Evolutionary conservation across 2,797 vertebrate genomes (phyloP).

Genomic region (Lutjanus campechanus): DNA sequence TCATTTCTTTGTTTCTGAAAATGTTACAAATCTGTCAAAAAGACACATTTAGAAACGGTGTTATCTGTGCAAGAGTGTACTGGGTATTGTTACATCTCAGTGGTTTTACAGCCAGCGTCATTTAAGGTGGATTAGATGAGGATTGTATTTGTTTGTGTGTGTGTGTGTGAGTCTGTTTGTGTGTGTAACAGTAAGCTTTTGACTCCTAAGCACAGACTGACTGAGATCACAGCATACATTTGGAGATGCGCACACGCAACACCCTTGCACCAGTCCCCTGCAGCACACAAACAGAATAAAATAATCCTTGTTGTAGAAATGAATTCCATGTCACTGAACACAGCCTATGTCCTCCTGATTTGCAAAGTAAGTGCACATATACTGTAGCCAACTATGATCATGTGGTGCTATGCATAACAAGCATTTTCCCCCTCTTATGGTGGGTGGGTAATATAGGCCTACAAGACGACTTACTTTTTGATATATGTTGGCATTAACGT

Average conservation of each 20-base stretch:
- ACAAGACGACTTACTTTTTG: background rate
- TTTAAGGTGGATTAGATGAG: conserved; percentile 60
- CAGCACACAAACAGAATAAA: conserved; percentile 19
- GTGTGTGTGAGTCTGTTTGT: conserved; percentile 2
- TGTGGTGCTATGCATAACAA: background rate
- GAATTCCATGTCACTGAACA: conserved; percentile 11
- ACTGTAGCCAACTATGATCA: background rate
- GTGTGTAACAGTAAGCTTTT: conserved; percentile 30
- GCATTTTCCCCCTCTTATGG: background rate
- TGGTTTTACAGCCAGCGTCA: conserved; percentile 34
- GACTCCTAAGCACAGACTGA: conserved; percentile 16
- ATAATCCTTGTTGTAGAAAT: conserved; percentile 43
- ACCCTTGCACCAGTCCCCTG: background rate
- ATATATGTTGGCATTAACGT: background rate
- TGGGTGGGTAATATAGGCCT: too few species aligned
- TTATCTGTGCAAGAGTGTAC: background rate
- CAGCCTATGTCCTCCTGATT: background rate
- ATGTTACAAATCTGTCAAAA: background rate
- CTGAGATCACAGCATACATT: conserved; percentile 9
- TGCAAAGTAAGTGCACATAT: conserved; percentile 2
- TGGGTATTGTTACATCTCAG: conserved; percentile 24
- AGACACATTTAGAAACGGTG: background rate
- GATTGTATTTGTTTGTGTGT: conserved; percentile 49
- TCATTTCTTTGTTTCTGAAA: background rate
- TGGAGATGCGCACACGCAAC: background rate